Conservation (phyloP, 2,797 vertebrate species). For the Borostomias antarcticus region DNA sequence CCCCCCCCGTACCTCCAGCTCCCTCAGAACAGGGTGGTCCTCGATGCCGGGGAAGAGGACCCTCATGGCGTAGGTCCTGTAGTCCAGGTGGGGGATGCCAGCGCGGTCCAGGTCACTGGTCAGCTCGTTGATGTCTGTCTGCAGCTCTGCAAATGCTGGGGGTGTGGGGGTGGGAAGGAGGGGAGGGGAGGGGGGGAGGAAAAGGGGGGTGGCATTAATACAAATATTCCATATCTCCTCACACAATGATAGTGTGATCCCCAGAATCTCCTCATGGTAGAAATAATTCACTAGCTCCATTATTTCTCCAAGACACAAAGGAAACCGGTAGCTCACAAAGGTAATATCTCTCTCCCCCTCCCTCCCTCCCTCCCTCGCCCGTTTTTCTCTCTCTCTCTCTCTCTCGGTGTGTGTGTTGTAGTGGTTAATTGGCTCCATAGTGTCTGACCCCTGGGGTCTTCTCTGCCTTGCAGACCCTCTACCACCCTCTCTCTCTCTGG, state of each 20-base stretch:
- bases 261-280: neutral
- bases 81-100: slow-evolving; percentile 89
- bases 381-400: no score
- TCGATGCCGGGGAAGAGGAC: slow-evolving; percentile 89
- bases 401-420: slow-evolving; percentile 47
- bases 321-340: slow-evolving; percentile 11
- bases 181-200: neutral
- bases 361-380: no score
- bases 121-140: slow-evolving; percentile 85
- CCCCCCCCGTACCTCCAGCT: slow-evolving; percentile 73
- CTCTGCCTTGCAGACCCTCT: slow-evolving; percentile 53
- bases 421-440: slow-evolving; percentile 82
- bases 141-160: slow-evolving; percentile 91
- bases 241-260: neutral
- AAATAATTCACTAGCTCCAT: neutral
- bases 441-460: slow-evolving; percentile 63
- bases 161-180: neutral
- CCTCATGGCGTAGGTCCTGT: slow-evolving; percentile 87
- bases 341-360: neutral
- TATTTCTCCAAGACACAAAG: slow-evolving; percentile 20
- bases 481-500: slow-evolving; percentile 12
- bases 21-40: slow-evolving; percentile 85
- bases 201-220: neutral
- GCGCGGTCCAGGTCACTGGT: slow-evolving; percentile 89
- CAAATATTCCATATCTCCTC: neutral